These are phyloP conservation scores for Cataglyphis hispanica DNA, from an alignment of 1,140 invertebrate species.

Conservation along the genomic window DNA sequence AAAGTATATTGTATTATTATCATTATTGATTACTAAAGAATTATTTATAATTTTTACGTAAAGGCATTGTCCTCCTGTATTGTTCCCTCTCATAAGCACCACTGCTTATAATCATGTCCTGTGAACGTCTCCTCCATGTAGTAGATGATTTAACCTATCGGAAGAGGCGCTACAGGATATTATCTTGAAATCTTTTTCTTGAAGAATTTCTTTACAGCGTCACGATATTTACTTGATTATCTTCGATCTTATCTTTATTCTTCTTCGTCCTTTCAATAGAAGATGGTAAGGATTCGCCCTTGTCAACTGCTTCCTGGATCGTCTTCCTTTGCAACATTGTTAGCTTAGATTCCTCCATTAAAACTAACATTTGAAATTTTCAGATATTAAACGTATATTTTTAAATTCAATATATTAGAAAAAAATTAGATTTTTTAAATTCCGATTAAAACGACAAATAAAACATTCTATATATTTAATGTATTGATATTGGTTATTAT, in stretches of 20 bases:
- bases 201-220: not conserved
- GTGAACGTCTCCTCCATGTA: constrained; percentile 77
- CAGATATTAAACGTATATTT: not conserved
- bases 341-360: constrained; percentile 86
- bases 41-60: constrained; percentile 78
- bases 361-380: constrained; percentile 73
- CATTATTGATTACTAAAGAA: not conserved
- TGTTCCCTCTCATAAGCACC: constrained; percentile 85
- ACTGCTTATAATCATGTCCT: constrained; percentile 78
- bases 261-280: constrained; percentile 44
- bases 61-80: constrained; percentile 81
- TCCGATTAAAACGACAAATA: not conserved
- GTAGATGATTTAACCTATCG: constrained; percentile 69
- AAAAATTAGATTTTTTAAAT: not conserved
- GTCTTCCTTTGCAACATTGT: constrained; percentile 84
- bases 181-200: constrained; percentile 17
- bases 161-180: not conserved
- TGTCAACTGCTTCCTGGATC: constrained; percentile 81
- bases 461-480: not conserved
- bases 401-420: not conserved
- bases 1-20: not conserved
- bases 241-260: constrained; percentile 3
- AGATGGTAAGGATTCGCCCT: constrained; percentile 81
- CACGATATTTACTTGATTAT: constrained; percentile 66
- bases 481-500: not conserved